Evolutionary conservation across 2,888 invertebrate genomes (phyloP), one percentile per base, ranked within the genome.

Genomic region (Eucera pruinosa): DNA sequence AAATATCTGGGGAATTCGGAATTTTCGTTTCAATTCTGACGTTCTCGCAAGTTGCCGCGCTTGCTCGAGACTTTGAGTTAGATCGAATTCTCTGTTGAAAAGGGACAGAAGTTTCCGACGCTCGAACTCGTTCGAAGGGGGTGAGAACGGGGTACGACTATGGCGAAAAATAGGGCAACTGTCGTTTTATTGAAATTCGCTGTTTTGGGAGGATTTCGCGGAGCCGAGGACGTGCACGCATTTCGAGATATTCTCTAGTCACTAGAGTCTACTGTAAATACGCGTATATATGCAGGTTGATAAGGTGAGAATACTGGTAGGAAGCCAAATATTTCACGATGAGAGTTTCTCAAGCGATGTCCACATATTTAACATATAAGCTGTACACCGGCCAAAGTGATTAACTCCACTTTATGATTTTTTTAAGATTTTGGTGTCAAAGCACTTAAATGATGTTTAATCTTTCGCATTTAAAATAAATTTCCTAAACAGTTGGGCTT

Each of bases 1-100:
- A 74, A 70, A 83, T 69, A 74, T 80, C 75, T 47, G 20, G 66
- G 68, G 74, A 52, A 66, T 58, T 68, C 80, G 73, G 65, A 82
- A 74, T 81, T 82, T 74, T 70, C 75, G 58, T 58, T 74, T 52
- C 58, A 58, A 66, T 41, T 52, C 74, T 52, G 74, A 47, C 75
- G 39, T 58, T 33, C 58, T 45, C 18, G 33, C 33, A 25, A 75
- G 58, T 72, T 60, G 50, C 65, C 30, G 23, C 65, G 48, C 70
- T 60, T 70, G 33, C 57, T 45, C 52, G 75, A 25, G 65, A 75
- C 75, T 75, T 75, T 27, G 9, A 47, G 58, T 75, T 60, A 52
- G 65, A 65, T 65, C 75, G 65, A 64, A 75, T 75, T 75, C 74
- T 54, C 47, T 39, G 65, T 0, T 60, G 75, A 74, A 75, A 74